phyloP scores from a whole-genome alignment of 1,140 invertebrate species.

The Zaprionus kolodkinae region DNA sequence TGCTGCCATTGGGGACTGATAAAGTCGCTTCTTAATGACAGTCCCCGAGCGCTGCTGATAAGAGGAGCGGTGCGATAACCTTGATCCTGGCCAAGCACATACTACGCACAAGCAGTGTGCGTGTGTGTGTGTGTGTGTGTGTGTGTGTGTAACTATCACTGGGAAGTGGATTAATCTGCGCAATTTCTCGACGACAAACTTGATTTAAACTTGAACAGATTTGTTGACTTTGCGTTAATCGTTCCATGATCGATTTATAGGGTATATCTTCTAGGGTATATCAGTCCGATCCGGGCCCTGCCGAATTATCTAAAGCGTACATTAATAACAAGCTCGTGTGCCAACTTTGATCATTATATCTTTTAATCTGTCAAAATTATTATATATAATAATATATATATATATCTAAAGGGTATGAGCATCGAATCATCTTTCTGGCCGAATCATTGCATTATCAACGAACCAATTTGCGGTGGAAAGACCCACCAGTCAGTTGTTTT shows the following conservation, averaged over 20 bases:
- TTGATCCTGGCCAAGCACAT: constrained; percentile 62
- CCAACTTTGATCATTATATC: too few species aligned
- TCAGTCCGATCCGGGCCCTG: too few species aligned
- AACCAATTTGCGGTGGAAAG: neutral
- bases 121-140: neutral
- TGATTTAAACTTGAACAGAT: constrained; percentile 28
- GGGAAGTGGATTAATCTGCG: constrained; percentile 18
- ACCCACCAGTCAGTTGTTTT: neutral
- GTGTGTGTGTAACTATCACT: constrained; percentile 10
- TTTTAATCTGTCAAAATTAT: too few species aligned
- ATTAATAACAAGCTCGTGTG: too few species aligned
- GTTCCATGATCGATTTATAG: neutral
- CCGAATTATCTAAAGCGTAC: too few species aligned
- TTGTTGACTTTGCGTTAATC: constrained; percentile 23
- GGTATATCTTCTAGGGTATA: neutral
- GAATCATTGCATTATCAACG: neutral
- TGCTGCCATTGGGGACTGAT: constrained; percentile 43
- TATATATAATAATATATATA: too few species aligned
- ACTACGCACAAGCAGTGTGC: neutral
- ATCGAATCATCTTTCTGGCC: neutral
- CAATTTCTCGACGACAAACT: constrained; percentile 17
- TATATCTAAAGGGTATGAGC: neutral
- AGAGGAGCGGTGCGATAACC: constrained; percentile 54
- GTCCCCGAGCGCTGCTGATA: constrained; percentile 28
- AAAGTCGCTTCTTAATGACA: constrained; percentile 26